Percentiles rank a stretch among this genome's conserved stretches.
Conservation (phyloP, 2,113 vertebrate genomes). For the Paramormyrops kingsleyae region DNA sequence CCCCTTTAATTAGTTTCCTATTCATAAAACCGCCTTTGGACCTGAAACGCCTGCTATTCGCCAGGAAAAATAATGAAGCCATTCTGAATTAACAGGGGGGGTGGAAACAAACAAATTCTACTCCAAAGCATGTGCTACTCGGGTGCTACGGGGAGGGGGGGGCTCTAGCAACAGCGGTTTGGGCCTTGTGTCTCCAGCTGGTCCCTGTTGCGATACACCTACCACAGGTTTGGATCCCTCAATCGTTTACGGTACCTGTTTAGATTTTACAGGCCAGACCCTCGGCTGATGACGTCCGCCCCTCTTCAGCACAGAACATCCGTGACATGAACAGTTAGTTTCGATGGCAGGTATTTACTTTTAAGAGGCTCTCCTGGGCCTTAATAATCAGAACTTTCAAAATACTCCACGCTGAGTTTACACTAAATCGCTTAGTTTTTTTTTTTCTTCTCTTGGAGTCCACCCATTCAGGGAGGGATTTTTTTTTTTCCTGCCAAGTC, state of each 20-base stretch:
- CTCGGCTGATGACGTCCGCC: not conserved
- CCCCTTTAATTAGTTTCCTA: slow-evolving; percentile 16
- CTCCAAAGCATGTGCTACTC: too few species aligned
- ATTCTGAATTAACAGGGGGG: not conserved
- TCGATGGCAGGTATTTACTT: slow-evolving; percentile 10
- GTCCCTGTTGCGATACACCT: not conserved
- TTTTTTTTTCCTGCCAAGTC: not conserved
- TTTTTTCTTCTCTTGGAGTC: not conserved
- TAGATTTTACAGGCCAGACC: slow-evolving; percentile 8
- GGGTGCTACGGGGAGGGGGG: not conserved
- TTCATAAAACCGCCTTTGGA: slow-evolving; percentile 13
- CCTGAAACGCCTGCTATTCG: not conserved
- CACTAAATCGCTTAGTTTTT: not conserved
- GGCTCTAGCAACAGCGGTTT: too few species aligned
- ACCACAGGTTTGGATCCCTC: not conserved
- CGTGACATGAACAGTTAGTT: not conserved
- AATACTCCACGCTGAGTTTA: slow-evolving; percentile 8
- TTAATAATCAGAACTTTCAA: not conserved
- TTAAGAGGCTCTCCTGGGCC: not conserved
- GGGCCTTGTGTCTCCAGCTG: slow-evolving; percentile 1
- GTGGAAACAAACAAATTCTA: not conserved
- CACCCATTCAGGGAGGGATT: not conserved
- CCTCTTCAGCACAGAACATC: not conserved
- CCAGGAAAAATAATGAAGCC: slow-evolving; percentile 15
- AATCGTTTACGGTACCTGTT: slow-evolving; percentile 8